Evolutionary conservation across 2,113 vertebrate species (phyloP).

Genomic region (Eidolon helvum): DNA sequence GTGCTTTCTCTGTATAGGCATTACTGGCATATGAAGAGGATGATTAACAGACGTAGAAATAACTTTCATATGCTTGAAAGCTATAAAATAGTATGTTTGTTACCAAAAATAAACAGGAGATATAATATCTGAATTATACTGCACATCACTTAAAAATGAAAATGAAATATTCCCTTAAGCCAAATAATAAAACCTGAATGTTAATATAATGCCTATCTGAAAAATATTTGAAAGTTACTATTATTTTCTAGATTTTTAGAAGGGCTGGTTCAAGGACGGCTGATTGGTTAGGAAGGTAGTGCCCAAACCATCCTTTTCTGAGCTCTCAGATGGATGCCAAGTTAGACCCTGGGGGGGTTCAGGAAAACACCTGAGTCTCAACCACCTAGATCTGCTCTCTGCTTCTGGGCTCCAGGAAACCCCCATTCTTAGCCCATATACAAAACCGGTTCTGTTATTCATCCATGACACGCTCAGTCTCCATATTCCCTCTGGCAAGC

Average conservation of each 20-base stretch:
- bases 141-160: neutral
- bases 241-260: neutral
- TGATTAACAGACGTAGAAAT: neutral
- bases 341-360: neutral
- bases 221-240: neutral
- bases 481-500: neutral
- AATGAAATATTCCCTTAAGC: neutral
- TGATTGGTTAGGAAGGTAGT: neutral
- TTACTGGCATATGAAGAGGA: neutral
- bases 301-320: fast-evolving
- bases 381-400: neutral
- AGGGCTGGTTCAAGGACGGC: neutral
- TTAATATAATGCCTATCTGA: neutral
- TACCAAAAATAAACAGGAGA: neutral
- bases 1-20: neutral
- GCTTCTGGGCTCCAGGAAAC: neutral
- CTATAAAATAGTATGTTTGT: neutral
- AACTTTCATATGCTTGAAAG: neutral
- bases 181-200: neutral
- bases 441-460: neutral
- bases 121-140: neutral
- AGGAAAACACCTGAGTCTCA: neutral
- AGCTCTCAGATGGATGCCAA: neutral
- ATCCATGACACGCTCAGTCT: neutral
- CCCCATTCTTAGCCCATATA: neutral